Base-by-base conservation (phyloP, 2,888 invertebrate species). In the Erpobdella octoculata region DNA sequence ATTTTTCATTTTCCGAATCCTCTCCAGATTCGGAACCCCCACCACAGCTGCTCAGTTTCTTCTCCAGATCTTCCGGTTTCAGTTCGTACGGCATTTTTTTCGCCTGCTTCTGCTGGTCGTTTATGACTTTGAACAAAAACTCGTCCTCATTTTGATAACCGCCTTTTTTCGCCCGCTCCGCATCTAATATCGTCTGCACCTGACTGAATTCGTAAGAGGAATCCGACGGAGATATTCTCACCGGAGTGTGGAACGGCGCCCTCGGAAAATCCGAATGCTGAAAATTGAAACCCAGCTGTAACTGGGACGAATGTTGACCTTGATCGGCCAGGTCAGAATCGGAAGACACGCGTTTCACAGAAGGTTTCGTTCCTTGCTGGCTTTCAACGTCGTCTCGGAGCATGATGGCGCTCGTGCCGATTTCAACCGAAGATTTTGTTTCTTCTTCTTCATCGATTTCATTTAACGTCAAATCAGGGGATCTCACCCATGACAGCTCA, bases 281-380 rank as follows among this genome's bases (percentile, higher is more conserved):
- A 18, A 35, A 31, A 12, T 31, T n/a, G 21, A 28, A 25, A 62
- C 69, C 12, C 48, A 35, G n/a, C 36, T 33, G 53, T 21, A 21
- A 25, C 12, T 68, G 21, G 28, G 21, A 36, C 1, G 9, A 6
- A 37, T 66, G 18, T 1, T 36, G 9, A 1, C n/a, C 15, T 21
- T 36, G 36, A 12, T 62, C 62, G 35, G 28, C 33, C 31, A 31
- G n/a, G 33, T n/a, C 33, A 35, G 35, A 33, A 15, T 62, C 62
- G 31, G 48, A 46, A 0, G 53, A 53, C 33, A 41, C 53, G 35
- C n/a, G 5, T 48, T 31, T 48, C 68, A 37, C 70, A 65, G 59
- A 70, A 68, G 66, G 59, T 72, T 21, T 75, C 75, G 70, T 67
- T 68, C 21, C 75, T 75, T 18, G 74, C 71, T 59, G 53, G 68